Evolutionary conservation across 2,888 invertebrate species (phyloP).

Genomic region (Pheosia gnoma): DNA sequence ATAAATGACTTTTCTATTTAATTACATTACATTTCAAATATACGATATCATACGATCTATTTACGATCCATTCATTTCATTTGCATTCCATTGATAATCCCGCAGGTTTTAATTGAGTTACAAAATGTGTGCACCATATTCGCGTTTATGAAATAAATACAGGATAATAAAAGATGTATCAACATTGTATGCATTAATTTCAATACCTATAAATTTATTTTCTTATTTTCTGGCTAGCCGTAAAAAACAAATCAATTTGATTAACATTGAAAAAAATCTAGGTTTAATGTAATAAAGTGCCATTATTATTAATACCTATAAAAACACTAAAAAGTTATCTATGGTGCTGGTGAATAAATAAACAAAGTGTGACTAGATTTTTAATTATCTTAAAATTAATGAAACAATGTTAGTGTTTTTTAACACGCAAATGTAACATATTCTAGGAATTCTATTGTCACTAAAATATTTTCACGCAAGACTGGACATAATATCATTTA

Average conservation of each 20-base stretch:
- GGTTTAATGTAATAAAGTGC: no score
- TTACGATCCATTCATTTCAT: constrained; percentile 42
- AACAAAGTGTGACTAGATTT: no score
- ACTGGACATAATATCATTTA: no score
- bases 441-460: not conserved
- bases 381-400: no score
- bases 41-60: constrained; percentile 35
- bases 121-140: constrained; percentile 22
- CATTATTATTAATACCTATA: no score
- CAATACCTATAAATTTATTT: no score
- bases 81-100: constrained; percentile 39
- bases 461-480: not conserved
- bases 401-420: not conserved
- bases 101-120: constrained; percentile 37
- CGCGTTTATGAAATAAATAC: constrained; percentile 5
- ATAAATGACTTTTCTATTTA: constrained; percentile 30
- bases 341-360: not conserved
- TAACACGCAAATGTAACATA: not conserved
- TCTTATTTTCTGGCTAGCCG: no score
- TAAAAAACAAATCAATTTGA: no score
- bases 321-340: no score
- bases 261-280: no score
- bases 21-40: constrained; percentile 13
- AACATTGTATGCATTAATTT: no score
- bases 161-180: no score